Evolutionary conservation across 2,113 vertebrate genomes (phyloP).

Genomic region (Merops nubicus): DNA sequence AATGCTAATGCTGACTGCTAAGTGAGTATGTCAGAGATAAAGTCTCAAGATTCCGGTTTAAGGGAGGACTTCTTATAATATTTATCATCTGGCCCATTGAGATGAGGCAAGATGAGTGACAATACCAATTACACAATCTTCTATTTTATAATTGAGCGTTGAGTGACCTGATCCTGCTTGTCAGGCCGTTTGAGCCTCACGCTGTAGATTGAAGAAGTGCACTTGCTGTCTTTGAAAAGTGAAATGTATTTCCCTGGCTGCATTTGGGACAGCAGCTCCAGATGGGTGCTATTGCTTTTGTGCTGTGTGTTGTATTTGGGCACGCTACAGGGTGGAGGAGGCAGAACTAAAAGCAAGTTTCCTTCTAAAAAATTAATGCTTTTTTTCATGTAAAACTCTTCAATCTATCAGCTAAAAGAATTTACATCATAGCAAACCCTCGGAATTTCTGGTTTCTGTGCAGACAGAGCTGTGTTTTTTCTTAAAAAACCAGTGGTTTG

Average conservation of each 20-base stretch:
- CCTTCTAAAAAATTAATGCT: neutral
- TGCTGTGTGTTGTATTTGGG: neutral
- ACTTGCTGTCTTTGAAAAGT: neutral
- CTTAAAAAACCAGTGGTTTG: neutral
- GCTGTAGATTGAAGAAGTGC: neutral
- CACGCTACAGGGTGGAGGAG: neutral
- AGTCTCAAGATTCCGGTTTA: neutral
- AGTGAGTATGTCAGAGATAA: neutral
- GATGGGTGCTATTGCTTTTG: neutral
- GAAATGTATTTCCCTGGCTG: neutral
- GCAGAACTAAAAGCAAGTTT: neutral
- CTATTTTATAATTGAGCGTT: neutral
- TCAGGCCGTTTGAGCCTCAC: neutral
- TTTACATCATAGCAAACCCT: neutral
- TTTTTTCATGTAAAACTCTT: neutral
- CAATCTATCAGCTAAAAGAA: neutral
- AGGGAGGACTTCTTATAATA: neutral
- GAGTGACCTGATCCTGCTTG: neutral
- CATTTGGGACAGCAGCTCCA: neutral
- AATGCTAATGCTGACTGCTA: neutral
- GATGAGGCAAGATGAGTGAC: neutral
- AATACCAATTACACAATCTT: neutral
- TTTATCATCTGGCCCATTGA: neutral
- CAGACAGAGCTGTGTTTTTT: neutral
- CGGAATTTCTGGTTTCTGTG: neutral